Base-by-base conservation (phyloP, 1,140 invertebrate genomes). In the Melitaea cinxia region DNA sequence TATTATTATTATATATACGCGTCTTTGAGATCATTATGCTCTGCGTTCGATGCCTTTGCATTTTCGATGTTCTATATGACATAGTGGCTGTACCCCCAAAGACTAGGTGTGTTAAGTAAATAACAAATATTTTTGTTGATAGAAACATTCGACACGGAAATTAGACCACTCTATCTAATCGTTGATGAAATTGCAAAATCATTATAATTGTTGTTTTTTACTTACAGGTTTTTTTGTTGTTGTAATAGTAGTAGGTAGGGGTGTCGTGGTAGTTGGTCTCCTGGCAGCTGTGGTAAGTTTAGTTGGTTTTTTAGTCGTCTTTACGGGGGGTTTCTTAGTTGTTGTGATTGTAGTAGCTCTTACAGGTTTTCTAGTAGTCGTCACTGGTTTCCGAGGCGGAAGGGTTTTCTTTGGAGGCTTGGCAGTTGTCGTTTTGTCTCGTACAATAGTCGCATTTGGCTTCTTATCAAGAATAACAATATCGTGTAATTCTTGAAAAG, bases 401-500 rank as follows among this genome's bases (percentile, higher is more conserved):
- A 88, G 64, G 1, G 92, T 90, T 45, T 82, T 90, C 23, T 81
- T 88, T 0, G 72, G 73, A 12, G 85, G 84, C 37, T 80, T 81
- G 2, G 75, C 57, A 7, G 88, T 84, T 5, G 88, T 83, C 28
- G 71, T 73, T 64, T 71, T 65, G 14, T 65, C 62, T 30, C 45
- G 49, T 33, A 24, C 12, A 24, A 68, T 78, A 45, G 91, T 89
- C 0, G 75, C 65, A 55, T 92, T 93, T n/a, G 91, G 91, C 15
- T 91, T 91, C 39, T 92, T 93, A 70, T 94, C 92, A 30, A 91
- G 68, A 26, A 92, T 90, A 3, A 96, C 94, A 39, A 96, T 94
- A 66, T 96, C 95, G 66, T 95, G 95, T 10, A 96, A 77, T 53
- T 95, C 95, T 66, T 96, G 93, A 77, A 97, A 96, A 19, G 96